Conservation (phyloP, 1,140 invertebrate genomes). For the Drosophila nigrodunni region DNA sequence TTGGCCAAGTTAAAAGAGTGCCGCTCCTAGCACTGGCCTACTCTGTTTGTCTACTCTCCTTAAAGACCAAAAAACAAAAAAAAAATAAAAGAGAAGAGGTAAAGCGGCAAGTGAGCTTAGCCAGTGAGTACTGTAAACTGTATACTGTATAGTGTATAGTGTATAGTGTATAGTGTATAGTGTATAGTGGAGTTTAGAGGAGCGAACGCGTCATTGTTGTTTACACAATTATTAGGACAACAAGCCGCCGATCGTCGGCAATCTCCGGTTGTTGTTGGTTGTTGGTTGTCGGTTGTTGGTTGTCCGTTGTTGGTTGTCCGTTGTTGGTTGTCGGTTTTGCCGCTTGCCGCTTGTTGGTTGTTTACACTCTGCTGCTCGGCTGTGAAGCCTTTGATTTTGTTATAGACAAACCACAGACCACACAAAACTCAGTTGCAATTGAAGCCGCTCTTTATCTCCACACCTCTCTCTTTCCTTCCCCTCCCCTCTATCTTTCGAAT, state of each 20-base stretch:
- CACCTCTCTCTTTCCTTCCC: background rate
- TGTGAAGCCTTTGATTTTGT: constrained; percentile 43
- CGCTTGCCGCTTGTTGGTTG: constrained; percentile 37
- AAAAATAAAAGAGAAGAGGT: background rate
- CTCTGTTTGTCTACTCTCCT: constrained; percentile 51
- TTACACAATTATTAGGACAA: constrained; percentile 84
- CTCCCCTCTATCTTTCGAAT: constrained; percentile 39
- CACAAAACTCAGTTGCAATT: constrained; percentile 19
- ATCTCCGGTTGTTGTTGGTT: constrained; percentile 34
- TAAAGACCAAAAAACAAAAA: constrained; percentile 16
- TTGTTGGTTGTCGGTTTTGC: constrained; percentile 24
- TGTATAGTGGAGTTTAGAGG: constrained; percentile 40
- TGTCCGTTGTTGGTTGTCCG: constrained; percentile 15
- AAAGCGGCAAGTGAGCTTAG: background rate
- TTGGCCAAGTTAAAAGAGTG: constrained; percentile 58
- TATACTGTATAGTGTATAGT: constrained; percentile 5
- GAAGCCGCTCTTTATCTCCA: background rate
- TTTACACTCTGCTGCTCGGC: constrained; percentile 42
- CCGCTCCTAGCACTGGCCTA: constrained; percentile 33
- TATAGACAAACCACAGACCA: constrained; percentile 32
- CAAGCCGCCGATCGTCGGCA: constrained; percentile 76
- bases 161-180: constrained; percentile 13
- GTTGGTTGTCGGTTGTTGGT: constrained; percentile 19
- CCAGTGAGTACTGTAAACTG: background rate
- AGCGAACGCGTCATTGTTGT: constrained; percentile 82